A percentile compares a stretch with the other conserved stretches of the same genome.
Conservation (phyloP, 2,888 invertebrate genomes). For the Hartigia nigra region DNA sequence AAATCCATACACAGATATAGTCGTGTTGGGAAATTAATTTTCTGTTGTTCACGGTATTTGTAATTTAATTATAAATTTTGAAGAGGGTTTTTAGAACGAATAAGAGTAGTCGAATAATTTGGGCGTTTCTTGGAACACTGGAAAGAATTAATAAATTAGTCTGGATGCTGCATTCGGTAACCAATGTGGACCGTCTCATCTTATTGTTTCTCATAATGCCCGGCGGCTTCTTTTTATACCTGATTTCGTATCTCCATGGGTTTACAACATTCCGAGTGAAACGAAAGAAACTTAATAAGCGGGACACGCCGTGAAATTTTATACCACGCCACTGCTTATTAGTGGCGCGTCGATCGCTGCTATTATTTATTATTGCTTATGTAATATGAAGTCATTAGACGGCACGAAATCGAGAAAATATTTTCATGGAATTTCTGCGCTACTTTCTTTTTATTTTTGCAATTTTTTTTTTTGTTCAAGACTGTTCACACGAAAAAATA, state of each 20-base stretch:
- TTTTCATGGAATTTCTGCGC: neutral
- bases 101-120: neutral
- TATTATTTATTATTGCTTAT: neutral
- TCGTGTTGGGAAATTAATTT: neutral
- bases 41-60: neutral
- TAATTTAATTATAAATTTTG: neutral
- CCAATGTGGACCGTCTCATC: neutral
- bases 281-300: conserved; percentile 4
- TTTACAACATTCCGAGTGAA: neutral
- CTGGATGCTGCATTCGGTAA: neutral
- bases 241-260: neutral
- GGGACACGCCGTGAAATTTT: conserved; percentile 4
- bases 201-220: conserved; percentile 1
- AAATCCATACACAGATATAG: neutral
- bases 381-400: neutral
- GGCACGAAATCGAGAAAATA: neutral
- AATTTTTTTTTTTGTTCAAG: neutral
- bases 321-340: conserved; percentile 1
- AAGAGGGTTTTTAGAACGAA: neutral
- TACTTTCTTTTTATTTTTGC: neutral
- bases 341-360: neutral
- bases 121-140: neutral
- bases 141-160: conserved; percentile 1
- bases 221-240: neutral
- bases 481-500: neutral